Percentiles rank a stretch among this genome's conserved stretches.
Evolutionary conservation across 2,113 vertebrate species (phyloP).

Genomic region (Gasterosteus nipponicus): DNA sequence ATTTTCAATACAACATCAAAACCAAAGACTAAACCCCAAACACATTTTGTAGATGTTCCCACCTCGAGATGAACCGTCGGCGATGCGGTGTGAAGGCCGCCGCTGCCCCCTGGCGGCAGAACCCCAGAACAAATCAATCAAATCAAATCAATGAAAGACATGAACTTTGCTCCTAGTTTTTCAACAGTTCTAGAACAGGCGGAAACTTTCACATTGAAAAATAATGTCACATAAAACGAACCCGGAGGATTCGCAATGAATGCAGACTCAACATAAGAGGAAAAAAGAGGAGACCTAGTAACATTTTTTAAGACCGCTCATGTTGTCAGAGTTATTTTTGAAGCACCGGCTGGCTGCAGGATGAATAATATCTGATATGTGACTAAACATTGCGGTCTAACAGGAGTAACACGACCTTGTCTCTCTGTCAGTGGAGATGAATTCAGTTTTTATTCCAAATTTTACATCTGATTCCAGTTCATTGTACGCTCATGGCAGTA

Average conservation of each 20-base stretch:
- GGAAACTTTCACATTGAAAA: not conserved
- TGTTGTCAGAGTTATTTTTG: not conserved
- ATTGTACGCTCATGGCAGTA: conserved; percentile 2
- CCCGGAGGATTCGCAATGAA: not conserved
- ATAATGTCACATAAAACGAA: not conserved
- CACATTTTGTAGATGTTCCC: not conserved
- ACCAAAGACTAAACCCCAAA: not conserved
- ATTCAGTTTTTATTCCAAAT: not conserved
- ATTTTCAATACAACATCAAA: not conserved
- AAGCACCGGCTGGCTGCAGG: not conserved
- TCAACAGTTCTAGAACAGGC: not conserved
- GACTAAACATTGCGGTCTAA: not conserved
- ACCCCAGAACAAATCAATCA: not conserved
- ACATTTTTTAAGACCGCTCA: not conserved
- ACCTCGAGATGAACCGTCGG: not conserved
- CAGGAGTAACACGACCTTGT: not conserved
- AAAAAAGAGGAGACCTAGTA: not conserved
- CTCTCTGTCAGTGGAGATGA: not conserved
- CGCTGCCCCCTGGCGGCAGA: conserved; percentile 53
- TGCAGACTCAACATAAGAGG: not conserved
- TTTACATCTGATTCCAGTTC: conserved; percentile 8
- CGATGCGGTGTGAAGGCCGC: conserved; percentile 18
- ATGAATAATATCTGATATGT: not conserved
- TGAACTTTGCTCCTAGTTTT: not conserved
- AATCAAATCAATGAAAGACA: not conserved